Evolutionary conservation across 2,113 vertebrate genomes (phyloP), one percentile per base, ranked within the genome.

Genomic region (Mormyrus lacerda): DNA sequence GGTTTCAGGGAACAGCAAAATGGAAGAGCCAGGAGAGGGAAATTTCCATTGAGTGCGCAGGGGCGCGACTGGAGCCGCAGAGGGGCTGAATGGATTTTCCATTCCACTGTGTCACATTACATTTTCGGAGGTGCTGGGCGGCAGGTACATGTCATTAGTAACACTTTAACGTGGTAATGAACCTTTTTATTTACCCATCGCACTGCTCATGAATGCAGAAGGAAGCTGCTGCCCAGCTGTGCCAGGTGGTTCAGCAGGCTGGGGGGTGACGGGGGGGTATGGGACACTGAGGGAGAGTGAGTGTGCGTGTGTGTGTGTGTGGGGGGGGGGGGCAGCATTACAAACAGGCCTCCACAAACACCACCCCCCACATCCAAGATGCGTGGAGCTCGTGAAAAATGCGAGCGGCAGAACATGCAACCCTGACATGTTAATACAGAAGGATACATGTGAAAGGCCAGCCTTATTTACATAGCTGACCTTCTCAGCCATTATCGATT

Each of bases 141-240:
- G 95, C 96, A 97, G 97, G 96, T 97, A 97, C 95, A 93, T 95
- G 94, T 97, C 96, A 97, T 97, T 97, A 97, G 96, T 96, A 97
- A 97, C 97, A 97, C 93, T 97, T 96, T 95, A 92, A 95, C 93
- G 91, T 89, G 92, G 94, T 97, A 97, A 98, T 98, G 95, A 97
- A 96, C 94, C 95, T 95, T 96, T 96, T 97, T 96, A 97, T 97
- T 97, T 96, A 95, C 96, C 94, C 94, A 93, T 95, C 94, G 92
- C 94, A 92, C 93, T 93, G 94, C 95, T 97, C 96, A 97, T 97
- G 97, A 97, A 97, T 98, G 96, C 95, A 96, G 96, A 97, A 97
- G 93, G 91, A 53, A 95, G 93, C 89, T 35, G 42, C 42, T 88
- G 88, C 89, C 88, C 91, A 91, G 93, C 93, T 92, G 93, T 87